Conservation (phyloP, 2,113 vertebrate genomes). For the Brachypteracias leptosomus region DNA sequence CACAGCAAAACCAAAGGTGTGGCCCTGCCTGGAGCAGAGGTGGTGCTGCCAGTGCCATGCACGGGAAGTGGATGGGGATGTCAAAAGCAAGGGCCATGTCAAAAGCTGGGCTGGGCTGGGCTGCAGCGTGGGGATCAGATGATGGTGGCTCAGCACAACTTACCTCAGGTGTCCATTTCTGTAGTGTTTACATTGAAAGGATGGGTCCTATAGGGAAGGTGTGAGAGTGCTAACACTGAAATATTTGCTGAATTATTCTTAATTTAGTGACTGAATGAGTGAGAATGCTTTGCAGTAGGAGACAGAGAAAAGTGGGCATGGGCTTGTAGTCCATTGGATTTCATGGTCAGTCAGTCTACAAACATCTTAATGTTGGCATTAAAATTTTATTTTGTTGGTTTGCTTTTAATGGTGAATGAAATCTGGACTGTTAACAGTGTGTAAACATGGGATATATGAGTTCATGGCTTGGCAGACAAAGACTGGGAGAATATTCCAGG, state of each 20-base stretch:
- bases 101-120: neutral
- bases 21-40: neutral
- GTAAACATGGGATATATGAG: slow-evolving; percentile 1
- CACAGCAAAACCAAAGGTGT: neutral
- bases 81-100: rapidly evolving
- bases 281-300: neutral
- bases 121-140: rapidly evolving
- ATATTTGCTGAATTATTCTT: neutral
- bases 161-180: neutral
- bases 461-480: slow-evolving; percentile 3
- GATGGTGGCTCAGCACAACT: neutral
- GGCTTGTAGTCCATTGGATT: neutral
- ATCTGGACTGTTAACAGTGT: neutral
- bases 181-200: neutral
- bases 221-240: neutral
- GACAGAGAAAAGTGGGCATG: neutral
- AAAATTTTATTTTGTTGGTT: slow-evolving; percentile 44
- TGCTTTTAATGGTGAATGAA: slow-evolving; percentile 38
- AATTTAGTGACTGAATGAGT: neutral
- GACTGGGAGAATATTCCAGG: neutral
- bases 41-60: neutral
- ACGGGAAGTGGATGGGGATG: neutral
- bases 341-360: neutral
- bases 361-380: neutral
- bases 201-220: neutral